Percentiles rank a stretch among this genome's conserved stretches.
Evolutionary conservation across 2,113 vertebrate species (phyloP).

Genomic region (Solenodon paradoxus): DNA sequence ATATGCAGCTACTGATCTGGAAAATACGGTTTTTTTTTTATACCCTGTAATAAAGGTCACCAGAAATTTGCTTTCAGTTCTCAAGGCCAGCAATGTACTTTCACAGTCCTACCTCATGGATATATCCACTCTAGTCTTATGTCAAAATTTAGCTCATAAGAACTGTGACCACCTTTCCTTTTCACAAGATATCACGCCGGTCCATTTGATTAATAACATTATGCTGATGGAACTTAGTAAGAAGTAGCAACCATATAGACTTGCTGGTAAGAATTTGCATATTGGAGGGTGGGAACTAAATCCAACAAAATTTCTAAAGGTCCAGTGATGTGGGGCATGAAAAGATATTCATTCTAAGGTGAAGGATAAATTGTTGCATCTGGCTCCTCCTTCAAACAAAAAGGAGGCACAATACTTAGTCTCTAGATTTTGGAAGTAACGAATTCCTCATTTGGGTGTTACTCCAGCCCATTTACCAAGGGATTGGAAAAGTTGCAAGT

Average conservation of each 20-base stretch:
- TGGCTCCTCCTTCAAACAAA: neutral
- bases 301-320: neutral
- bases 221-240: neutral
- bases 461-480: neutral
- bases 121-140: neutral
- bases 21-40: neutral
- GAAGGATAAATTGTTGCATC: neutral
- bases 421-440: neutral
- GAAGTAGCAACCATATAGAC: neutral
- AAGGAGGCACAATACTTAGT: neutral
- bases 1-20: neutral
- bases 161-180: neutral
- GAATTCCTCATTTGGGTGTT: neutral
- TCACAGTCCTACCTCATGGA: neutral
- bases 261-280: neutral
- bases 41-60: neutral
- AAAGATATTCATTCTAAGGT: neutral
- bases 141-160: neutral
- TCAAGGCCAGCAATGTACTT: neutral
- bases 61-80: neutral
- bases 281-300: neutral
- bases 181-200: neutral
- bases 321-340: neutral
- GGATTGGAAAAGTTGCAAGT: neutral
- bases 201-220: neutral